A percentile compares a stretch with the other conserved stretches of the same genome.
Conservation (phyloP, 2,888 invertebrate genomes). For the Formica aserva region DNA sequence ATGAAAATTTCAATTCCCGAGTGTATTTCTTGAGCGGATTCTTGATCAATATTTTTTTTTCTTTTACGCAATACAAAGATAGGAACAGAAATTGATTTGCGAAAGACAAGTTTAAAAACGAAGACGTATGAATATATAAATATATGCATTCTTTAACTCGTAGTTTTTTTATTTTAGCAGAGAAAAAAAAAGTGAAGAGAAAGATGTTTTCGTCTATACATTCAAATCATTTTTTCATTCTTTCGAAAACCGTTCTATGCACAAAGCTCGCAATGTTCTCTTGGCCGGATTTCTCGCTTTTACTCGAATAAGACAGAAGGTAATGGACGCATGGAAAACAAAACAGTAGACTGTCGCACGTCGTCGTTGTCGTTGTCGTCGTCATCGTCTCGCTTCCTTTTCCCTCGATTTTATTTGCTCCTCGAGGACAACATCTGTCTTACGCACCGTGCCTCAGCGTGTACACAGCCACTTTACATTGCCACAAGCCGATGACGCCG, state of each 20-base stretch:
- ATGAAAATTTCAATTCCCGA: constrained; percentile 62
- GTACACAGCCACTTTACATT: constrained; percentile 65
- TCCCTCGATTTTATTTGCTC: constrained; percentile 70
- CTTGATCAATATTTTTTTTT: not conserved
- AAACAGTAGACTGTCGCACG: constrained; percentile 58
- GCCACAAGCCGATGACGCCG: constrained; percentile 67
- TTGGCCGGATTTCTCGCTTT: constrained; percentile 35
- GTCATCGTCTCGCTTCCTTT: constrained; percentile 49
- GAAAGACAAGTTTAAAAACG: not conserved
- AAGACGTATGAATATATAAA: not conserved
- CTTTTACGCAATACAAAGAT: not conserved
- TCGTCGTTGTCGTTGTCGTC: constrained; percentile 61
- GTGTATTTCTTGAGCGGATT: not conserved
- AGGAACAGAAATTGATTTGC: not conserved
- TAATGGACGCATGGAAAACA: constrained; percentile 61
- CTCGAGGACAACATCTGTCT: constrained; percentile 77
- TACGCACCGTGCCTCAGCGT: constrained; percentile 70
- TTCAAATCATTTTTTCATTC: not conserved
- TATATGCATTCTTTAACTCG: not conserved
- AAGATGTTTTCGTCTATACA: not conserved
- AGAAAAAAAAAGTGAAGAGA: not conserved
- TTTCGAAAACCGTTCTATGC: not conserved
- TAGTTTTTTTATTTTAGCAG: constrained; percentile 8
- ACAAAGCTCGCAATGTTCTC: constrained; percentile 3
- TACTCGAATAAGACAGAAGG: constrained; percentile 44